Percentiles rank a stretch among this genome's conserved stretches.
These are phyloP conservation scores for Cerastis rubricosa DNA, from an alignment of 2,888 invertebrate species.

Conservation along the genomic window DNA sequence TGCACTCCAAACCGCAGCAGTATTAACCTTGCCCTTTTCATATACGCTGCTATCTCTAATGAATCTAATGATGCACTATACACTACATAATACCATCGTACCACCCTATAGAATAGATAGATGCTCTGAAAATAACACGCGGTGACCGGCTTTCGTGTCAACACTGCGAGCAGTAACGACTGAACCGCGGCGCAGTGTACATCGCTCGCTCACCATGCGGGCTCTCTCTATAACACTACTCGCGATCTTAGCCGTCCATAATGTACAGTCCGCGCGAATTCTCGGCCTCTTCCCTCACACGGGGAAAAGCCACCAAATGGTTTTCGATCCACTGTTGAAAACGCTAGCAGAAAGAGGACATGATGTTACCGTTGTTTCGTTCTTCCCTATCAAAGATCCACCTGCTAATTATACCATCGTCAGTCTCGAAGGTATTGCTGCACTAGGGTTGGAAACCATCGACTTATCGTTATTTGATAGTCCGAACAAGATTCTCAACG, in stretches of 20 bases:
- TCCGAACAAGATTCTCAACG: constrained; percentile 68
- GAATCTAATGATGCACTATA: not conserved
- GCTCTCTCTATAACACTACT: constrained; percentile 68
- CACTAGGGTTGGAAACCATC: constrained; percentile 79
- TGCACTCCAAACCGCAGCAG: constrained; percentile 2
- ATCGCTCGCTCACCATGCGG: constrained; percentile 78
- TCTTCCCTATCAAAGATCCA: constrained; percentile 89
- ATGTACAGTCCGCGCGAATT: constrained; percentile 85
- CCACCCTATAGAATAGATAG: constrained; percentile 30
- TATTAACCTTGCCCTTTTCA: constrained; percentile 47
- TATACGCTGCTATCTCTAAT: constrained; percentile 17
- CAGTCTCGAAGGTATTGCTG: constrained; percentile 84
- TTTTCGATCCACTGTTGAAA: constrained; percentile 90
- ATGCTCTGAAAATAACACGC: constrained; percentile 69
- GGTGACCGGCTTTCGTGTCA: constrained; percentile 34
- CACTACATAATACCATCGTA: not conserved
- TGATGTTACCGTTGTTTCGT: constrained; percentile 91
- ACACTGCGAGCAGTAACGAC: constrained; percentile 62
- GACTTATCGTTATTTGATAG: constrained; percentile 78
- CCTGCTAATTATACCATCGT: constrained; percentile 85
- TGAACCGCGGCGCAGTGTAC: constrained; percentile 65
- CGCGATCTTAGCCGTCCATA: constrained; percentile 71
- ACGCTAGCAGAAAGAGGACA: constrained; percentile 91
- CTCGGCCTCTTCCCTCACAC: constrained; percentile 91
- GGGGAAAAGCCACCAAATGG: constrained; percentile 92